Evolutionary conservation across 2,797 vertebrate species (phyloP).

Genomic region (Rhynchonycteris naso): DNA sequence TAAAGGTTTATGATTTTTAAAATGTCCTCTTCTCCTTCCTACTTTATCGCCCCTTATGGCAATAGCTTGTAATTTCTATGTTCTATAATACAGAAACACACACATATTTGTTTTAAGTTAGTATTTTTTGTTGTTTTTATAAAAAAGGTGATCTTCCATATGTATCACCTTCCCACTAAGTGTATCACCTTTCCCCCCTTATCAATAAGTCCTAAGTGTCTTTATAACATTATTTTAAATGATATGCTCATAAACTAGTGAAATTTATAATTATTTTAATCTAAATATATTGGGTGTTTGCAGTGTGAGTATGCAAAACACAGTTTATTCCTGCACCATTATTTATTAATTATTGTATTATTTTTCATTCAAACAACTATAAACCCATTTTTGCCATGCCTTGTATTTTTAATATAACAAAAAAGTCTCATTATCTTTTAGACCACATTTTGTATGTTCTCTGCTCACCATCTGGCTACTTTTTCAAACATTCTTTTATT

Average conservation of each 20-base stretch:
- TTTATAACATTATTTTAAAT: background rate
- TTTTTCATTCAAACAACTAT: background rate
- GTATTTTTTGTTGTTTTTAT: background rate
- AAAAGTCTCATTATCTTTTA: conserved; percentile 6
- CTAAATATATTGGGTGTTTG: background rate
- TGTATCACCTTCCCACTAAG: background rate
- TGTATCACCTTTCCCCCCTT: background rate
- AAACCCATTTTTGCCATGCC: background rate
- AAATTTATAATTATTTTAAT: conserved; percentile 23
- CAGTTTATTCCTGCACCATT: background rate
- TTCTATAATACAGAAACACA: background rate
- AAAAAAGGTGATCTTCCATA: background rate
- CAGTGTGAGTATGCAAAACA: background rate
- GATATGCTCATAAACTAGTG: background rate
- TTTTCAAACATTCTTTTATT: background rate
- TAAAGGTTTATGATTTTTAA: background rate
- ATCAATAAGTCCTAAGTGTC: background rate
- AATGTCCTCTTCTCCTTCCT: background rate
- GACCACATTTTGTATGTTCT: background rate
- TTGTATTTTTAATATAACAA: conserved; percentile 4
- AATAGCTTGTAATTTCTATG: background rate
- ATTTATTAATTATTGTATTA: background rate
- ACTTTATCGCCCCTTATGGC: background rate
- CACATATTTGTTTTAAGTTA: background rate
- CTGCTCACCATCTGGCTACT: background rate